These are phyloP conservation scores for Acrobeloides nanus DNA, from an alignment of 2,888 invertebrate species.

Conservation along the genomic window DNA sequence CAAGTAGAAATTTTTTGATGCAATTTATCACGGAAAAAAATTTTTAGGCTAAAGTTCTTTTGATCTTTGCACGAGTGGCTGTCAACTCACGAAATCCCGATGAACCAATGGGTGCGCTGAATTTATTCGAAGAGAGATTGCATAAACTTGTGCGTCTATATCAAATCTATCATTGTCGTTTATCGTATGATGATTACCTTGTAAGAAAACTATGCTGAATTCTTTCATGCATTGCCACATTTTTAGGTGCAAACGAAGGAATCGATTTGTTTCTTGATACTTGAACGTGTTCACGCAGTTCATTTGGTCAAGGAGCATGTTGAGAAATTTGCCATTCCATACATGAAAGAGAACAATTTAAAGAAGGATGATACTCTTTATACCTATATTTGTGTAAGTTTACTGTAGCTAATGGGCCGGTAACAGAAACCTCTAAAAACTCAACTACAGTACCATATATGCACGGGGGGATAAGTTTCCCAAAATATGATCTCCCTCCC, in stretches of 20 bases:
- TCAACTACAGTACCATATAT: not conserved
- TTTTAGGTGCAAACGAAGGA: conserved; percentile 6
- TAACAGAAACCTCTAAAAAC: not conserved
- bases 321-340: conserved; percentile 32
- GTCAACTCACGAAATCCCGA: conserved; percentile 4
- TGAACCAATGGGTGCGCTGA: conserved; percentile 5
- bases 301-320: conserved; percentile 24
- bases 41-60: not conserved
- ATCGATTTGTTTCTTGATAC: conserved; percentile 12
- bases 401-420: not conserved
- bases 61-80: not conserved
- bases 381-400: conserved; percentile 21
- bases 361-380: conserved; percentile 32
- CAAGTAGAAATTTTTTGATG: conserved; percentile 12
- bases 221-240: too few species aligned
- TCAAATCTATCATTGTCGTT: conserved; percentile 13
- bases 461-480: too few species aligned
- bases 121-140: conserved; percentile 12
- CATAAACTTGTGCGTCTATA: conserved; percentile 9
- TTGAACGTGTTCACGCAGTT: conserved; percentile 14
- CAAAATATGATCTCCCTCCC: too few species aligned
- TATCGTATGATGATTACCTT: conserved; percentile 12
- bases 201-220: not conserved
- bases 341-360: conserved; percentile 32
- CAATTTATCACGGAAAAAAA: not conserved